phyloP scores from a whole-genome alignment of 2,888 invertebrate genomes.

The Empis livida region DNA sequence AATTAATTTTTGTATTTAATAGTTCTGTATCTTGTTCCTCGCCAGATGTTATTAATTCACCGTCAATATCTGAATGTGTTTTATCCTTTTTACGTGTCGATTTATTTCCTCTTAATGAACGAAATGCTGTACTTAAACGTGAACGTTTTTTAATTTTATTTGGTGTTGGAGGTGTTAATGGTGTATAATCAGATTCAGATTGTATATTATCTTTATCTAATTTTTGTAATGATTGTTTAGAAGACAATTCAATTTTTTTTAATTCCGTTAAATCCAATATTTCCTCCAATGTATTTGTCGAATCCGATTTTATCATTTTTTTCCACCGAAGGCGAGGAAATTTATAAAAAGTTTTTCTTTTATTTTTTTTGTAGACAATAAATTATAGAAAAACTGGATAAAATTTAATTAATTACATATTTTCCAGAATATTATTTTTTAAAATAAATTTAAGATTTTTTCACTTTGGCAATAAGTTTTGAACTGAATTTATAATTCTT shows the following conservation, averaged over 20 bases:
- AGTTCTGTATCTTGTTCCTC: conserved; percentile 14
- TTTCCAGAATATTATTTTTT: too few species aligned
- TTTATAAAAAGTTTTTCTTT: too few species aligned
- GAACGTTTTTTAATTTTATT: conserved; percentile 26
- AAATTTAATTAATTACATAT: too few species aligned
- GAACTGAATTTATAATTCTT: too few species aligned
- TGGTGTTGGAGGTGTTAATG: conserved; percentile 12
- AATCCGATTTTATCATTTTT: conserved; percentile 10
- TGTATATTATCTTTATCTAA: conserved; percentile 8
- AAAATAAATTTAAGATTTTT: too few species aligned
- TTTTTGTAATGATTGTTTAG: conserved; percentile 9
- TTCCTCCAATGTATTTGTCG: conserved; percentile 8
- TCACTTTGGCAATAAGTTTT: too few species aligned
- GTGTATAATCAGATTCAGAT: conserved; percentile 14
- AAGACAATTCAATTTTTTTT: conserved; percentile 11
- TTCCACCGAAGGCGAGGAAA: background rate
- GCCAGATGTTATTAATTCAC: conserved; percentile 18
- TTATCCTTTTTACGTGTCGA: conserved; percentile 6
- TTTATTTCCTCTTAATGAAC: conserved; percentile 20
- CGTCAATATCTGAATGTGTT: conserved; percentile 10
- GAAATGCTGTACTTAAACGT: conserved; percentile 28
- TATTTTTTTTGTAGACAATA: too few species aligned
- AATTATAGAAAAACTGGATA: too few species aligned
- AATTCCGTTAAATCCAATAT: conserved; percentile 2
- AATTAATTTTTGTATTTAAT: background rate